Evolutionary conservation across 2,888 invertebrate species (phyloP), one percentile per base, ranked within the genome.

Genomic region (Phragmatobia fuliginosa): DNA sequence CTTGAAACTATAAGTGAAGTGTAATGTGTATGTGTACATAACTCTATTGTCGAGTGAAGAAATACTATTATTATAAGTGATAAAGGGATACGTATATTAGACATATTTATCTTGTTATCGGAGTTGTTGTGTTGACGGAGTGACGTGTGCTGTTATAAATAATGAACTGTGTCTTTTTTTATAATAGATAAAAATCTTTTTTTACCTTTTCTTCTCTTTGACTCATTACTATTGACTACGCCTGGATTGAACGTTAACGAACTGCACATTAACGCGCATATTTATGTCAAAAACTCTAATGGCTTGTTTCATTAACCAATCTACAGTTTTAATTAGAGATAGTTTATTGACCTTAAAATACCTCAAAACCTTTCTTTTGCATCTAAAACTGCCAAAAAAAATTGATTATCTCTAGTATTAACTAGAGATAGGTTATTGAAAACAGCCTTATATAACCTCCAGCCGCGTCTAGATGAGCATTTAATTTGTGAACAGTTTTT

Each of bases 1-100:
- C 56, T 41, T 1, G 10, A 62, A 18, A 41, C 25, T 18, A 28
- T 28, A 41, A 38, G 67, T 16, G n/a, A 25, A 58, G 58, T 56
- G 65, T 61, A 38, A 38, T 14, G 28, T 61, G 49, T 21, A 56
- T 61, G 45, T 71, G 67, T 67, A 71, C 52, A 71, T 76, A 65
- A 62, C n/a, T 45, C 45, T 49, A 56, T 8, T 28, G 41, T 18
- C 6, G 41, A 59, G 36, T 63, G 41, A 41, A 33, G 33, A 69
- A 62, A 62, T 31, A 68, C 64, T 65, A 41, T 62, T 68, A 31
- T 62, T 25, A 33, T 66, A 66, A 68, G 68, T 59, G 56, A 72
- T 68, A 68, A 62, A 66, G 41, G 70, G 62, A 66, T 66, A 66
- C 66, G 41, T 66, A 58, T 66, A 66, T 45, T 52, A 49, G 16